Conservation (phyloP, 2,888 invertebrate genomes). For the Pilophorus perplexus region DNA sequence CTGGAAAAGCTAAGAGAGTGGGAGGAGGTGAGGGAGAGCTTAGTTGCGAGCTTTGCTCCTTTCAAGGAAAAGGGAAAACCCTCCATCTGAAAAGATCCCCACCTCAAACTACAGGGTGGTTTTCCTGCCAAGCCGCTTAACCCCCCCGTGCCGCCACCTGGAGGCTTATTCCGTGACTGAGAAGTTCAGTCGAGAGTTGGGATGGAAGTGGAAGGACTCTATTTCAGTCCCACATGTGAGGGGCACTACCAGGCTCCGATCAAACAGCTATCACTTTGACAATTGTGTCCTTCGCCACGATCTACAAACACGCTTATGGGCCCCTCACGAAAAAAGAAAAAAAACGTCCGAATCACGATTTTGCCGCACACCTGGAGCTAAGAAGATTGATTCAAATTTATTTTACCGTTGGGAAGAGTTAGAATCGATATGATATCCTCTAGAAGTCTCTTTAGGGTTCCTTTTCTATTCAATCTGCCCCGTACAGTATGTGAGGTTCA, state of each 20-base stretch:
- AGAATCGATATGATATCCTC: too few relatives aligned
- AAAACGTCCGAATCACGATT: background rate
- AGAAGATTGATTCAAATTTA: background rate
- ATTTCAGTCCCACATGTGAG: constrained; percentile 33
- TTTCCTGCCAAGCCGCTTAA: constrained; percentile 13
- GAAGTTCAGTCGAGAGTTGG: constrained; percentile 26
- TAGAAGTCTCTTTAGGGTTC: too few relatives aligned
- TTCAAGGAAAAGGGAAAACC: background rate
- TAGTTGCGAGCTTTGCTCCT: constrained; percentile 4
- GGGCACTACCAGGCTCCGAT: constrained; percentile 35
- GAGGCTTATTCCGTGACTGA: constrained; percentile 27
- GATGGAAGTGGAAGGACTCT: constrained; percentile 4
- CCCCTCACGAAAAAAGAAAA: background rate
- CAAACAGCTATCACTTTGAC: constrained; percentile 32
- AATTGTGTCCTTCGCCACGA: constrained; percentile 17
- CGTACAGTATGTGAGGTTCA: too few relatives aligned
- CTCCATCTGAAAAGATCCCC: constrained; percentile 1
- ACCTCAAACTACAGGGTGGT: background rate
- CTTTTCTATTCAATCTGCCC: too few relatives aligned
- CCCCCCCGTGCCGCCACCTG: background rate
- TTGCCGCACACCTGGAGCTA: background rate
- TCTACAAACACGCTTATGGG: constrained; percentile 23
- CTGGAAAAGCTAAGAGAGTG: too few relatives aligned
- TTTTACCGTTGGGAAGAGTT: too few relatives aligned
- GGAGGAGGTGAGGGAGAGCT: too few relatives aligned